Evolutionary conservation across 2,888 invertebrate species (phyloP).

Genomic region (Pyrrhosoma nymphula): DNA sequence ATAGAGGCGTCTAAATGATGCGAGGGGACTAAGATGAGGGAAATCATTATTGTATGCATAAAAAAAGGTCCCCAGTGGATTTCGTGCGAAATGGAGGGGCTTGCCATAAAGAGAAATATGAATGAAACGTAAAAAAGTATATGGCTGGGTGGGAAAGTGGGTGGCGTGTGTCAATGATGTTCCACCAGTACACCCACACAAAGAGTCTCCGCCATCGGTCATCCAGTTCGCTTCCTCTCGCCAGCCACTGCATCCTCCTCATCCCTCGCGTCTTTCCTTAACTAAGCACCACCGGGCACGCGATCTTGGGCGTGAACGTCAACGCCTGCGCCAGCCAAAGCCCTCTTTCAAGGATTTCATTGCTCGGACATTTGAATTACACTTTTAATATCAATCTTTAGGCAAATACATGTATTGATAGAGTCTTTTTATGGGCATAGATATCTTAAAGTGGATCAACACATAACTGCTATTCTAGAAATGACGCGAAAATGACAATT

Average conservation of each 20-base stretch:
- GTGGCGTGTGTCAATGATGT: background rate
- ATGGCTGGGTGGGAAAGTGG: background rate
- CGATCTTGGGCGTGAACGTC: background rate
- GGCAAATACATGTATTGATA: background rate
- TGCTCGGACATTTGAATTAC: background rate
- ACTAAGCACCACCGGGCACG: background rate
- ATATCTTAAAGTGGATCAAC: too few species aligned
- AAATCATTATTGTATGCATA: slow-evolving; percentile 63
- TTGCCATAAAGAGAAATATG: slow-evolving; percentile 46
- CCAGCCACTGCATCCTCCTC: background rate
- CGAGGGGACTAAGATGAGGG: background rate
- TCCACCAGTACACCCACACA: background rate
- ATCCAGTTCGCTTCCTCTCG: background rate
- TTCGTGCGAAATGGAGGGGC: slow-evolving; percentile 44
- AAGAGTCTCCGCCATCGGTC: slow-evolving; percentile 12
- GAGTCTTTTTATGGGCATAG: background rate
- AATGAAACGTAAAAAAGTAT: slow-evolving; percentile 44
- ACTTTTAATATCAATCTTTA: background rate
- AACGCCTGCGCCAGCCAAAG: background rate
- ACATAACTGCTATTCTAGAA: too few species aligned
- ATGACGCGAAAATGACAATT: too few species aligned
- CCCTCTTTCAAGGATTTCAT: background rate
- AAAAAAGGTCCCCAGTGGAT: slow-evolving; percentile 50
- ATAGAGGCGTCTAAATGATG: background rate
- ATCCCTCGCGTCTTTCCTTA: background rate